phyloP scores from a whole-genome alignment of 2,113 vertebrate genomes.

The Erpornis zantholeuca region DNA sequence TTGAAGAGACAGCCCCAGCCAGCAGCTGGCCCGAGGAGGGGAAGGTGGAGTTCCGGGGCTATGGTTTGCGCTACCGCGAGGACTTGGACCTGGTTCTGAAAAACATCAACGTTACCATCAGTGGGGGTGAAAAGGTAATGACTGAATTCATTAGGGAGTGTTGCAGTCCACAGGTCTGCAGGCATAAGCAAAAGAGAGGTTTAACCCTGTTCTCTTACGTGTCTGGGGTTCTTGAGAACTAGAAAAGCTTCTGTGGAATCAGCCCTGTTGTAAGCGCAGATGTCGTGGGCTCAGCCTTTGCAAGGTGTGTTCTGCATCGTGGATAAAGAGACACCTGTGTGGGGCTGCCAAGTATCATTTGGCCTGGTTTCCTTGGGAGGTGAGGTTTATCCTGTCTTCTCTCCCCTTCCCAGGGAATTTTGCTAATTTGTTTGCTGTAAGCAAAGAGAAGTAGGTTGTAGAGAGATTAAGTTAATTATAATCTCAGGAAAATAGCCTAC shows the following conservation, averaged over 20 bases:
- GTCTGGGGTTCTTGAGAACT: neutral
- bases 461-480: neutral
- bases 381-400: neutral
- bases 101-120: conserved; percentile 82
- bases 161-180: neutral
- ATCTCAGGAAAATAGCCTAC: neutral
- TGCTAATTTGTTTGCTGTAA: neutral
- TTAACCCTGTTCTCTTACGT: neutral
- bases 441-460: neutral
- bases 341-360: neutral
- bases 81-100: conserved; percentile 88
- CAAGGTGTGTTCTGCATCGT: neutral
- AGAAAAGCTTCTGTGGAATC: neutral
- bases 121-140: conserved; percentile 88
- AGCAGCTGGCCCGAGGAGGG: conserved; percentile 84
- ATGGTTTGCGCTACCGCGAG: conserved; percentile 84
- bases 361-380: neutral
- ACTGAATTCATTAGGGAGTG: neutral
- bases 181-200: neutral
- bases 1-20: conserved; percentile 62
- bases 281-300: neutral
- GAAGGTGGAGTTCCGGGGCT: conserved; percentile 82
- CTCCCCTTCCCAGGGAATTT: neutral
- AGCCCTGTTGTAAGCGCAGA: neutral
- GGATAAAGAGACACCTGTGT: neutral